Conservation (phyloP, 2,888 invertebrate species). For the Polyommatus icarus region DNA sequence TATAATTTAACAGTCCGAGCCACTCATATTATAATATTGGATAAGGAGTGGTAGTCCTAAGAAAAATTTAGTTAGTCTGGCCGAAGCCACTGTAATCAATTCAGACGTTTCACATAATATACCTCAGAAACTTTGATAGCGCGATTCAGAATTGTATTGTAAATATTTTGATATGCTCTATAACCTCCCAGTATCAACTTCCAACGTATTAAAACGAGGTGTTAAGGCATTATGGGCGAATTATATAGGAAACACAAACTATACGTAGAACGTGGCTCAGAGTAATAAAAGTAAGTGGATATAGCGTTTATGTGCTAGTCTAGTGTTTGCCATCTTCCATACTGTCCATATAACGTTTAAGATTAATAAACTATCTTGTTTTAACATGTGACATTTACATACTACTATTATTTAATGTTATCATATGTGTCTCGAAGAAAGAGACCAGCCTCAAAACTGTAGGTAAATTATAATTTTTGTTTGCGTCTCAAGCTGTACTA, state of each 20-base stretch:
- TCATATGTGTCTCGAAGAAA: neutral
- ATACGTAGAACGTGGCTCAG: conserved; percentile 45
- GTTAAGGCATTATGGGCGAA: conserved; percentile 47
- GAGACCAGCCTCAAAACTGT: no score
- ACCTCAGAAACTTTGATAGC: neutral
- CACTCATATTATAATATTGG: no score
- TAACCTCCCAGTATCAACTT: neutral
- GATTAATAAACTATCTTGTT: conserved; percentile 61
- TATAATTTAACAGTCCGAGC: no score
- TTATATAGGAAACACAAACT: conserved; percentile 52
- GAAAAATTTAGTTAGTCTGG: neutral
- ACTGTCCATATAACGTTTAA: conserved; percentile 51
- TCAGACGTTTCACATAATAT: no score
- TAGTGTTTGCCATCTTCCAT: conserved; percentile 63
- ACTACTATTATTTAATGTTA: conserved; percentile 46
- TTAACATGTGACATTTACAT: conserved; percentile 43
- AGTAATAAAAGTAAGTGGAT: conserved; percentile 68
- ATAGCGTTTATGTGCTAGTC: conserved; percentile 61
- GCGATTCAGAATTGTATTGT: neutral
- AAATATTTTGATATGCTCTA: neutral
- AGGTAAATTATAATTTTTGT: no score
- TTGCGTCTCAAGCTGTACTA: no score
- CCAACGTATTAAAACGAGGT: neutral
- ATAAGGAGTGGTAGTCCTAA: no score
- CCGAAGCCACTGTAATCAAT: neutral